These are phyloP conservation scores for Masnerella sp. DNA, from an alignment of 2,888 invertebrate genomes.

Conservation along the genomic window DNA sequence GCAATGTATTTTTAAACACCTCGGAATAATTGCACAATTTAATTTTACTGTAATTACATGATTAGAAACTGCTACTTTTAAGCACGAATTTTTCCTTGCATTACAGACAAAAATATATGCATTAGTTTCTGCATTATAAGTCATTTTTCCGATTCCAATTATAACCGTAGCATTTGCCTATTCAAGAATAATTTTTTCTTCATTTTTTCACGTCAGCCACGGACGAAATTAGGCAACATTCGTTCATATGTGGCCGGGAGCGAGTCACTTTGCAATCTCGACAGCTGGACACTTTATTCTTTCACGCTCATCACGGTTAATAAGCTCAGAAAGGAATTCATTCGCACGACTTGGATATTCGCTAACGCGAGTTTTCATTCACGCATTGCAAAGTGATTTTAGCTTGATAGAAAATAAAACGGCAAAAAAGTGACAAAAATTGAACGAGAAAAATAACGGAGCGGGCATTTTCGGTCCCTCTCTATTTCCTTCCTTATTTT, in stretches of 20 bases:
- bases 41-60: constrained; percentile 1
- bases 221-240: constrained; percentile 58
- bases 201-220: constrained; percentile 26
- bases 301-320: constrained; percentile 53
- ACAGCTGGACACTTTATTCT: constrained; percentile 58
- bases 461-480: constrained; percentile 48
- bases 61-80: too few species aligned
- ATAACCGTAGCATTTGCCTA: constrained; percentile 22
- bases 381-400: constrained; percentile 51
- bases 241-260: constrained; percentile 52
- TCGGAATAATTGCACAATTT: constrained; percentile 7
- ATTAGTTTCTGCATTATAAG: constrained; percentile 10
- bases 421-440: constrained; percentile 6
- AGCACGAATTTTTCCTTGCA: too few species aligned
- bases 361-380: constrained; percentile 49
- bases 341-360: constrained; percentile 48
- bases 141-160: constrained; percentile 43
- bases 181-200: constrained; percentile 27
- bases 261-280: constrained; percentile 42
- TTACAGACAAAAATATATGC: too few species aligned
- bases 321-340: constrained; percentile 54
- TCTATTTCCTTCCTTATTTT: constrained; percentile 54
- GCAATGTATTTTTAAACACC: too few species aligned
- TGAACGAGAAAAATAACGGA: constrained; percentile 33
- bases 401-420: constrained; percentile 38